Percentiles rank a stretch among this genome's conserved stretches.
Conservation (phyloP, 2,888 invertebrate species). For the Drosophila nr. fundita region DNA sequence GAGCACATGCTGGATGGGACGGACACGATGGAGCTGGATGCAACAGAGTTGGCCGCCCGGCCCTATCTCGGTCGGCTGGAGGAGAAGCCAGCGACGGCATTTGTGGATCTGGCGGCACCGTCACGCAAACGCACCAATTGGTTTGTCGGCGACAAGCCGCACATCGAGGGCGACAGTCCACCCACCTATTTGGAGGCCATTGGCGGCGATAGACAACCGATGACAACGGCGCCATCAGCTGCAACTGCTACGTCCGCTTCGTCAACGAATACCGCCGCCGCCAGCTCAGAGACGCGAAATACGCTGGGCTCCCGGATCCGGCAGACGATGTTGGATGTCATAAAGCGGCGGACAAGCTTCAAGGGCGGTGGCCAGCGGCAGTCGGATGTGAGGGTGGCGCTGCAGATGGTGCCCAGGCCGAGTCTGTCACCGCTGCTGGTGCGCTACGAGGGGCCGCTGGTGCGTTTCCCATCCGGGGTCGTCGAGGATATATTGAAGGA, state of each 20-base stretch:
- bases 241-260: constrained; percentile 1
- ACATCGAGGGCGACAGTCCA: constrained; percentile 82
- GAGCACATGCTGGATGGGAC: constrained; percentile 79
- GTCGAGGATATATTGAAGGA: constrained; percentile 91
- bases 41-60: constrained; percentile 51
- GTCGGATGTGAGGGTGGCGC: constrained; percentile 79
- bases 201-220: constrained; percentile 51
- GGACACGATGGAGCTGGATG: constrained; percentile 12
- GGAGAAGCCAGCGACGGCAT: constrained; percentile 42
- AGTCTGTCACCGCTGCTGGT: constrained; percentile 82
- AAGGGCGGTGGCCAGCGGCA: constrained; percentile 63
- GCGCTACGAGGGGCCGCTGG: constrained; percentile 83
- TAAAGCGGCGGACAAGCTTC: constrained; percentile 69
- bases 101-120: constrained; percentile 71
- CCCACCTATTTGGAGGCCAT: constrained; percentile 84
- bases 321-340: constrained; percentile 65
- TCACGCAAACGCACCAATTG: constrained; percentile 82
- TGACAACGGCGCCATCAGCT: constrained; percentile 1
- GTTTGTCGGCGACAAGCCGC: constrained; percentile 76
- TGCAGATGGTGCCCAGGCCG: constrained; percentile 84
- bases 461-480: constrained; percentile 86
- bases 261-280: neutral
- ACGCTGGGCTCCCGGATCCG: constrained; percentile 75
- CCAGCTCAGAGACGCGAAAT: constrained; percentile 20
- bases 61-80: constrained; percentile 71